Conservation (phyloP, 2,797 vertebrate species). For the Tenualosa ilisha region DNA sequence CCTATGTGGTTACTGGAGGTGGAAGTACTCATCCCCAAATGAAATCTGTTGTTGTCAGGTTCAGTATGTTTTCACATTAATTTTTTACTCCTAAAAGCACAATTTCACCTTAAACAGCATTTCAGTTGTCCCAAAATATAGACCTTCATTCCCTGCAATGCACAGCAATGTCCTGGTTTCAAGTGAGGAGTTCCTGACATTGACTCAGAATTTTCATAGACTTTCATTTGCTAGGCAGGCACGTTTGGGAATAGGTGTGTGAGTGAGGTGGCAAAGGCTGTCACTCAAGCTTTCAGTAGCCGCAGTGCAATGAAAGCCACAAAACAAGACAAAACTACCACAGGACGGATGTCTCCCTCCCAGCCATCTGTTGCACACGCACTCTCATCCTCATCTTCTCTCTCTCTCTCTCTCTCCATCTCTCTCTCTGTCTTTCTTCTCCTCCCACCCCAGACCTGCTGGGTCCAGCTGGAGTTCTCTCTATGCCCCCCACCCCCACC, state of each 20-base stretch:
- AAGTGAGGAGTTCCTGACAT: background rate
- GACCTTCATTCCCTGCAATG: background rate
- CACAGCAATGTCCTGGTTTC: background rate
- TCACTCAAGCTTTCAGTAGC: background rate
- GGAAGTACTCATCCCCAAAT: background rate
- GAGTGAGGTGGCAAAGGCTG: background rate
- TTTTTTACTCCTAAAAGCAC: background rate
- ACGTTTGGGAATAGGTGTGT: background rate
- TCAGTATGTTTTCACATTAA: background rate
- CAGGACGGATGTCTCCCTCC: conserved; percentile 2
- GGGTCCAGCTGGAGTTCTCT: conserved; percentile 15
- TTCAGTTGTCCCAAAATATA: background rate
- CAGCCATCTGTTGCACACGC: conserved; percentile 9
- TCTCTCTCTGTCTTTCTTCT: background rate
- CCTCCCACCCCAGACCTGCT: conserved; percentile 12
- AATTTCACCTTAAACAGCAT: background rate
- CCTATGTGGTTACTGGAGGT: background rate
- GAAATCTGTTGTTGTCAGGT: background rate
- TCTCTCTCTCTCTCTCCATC: background rate
- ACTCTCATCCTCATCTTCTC: background rate
- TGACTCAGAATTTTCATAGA: background rate
- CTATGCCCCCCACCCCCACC: background rate
- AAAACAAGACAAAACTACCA: conserved; percentile 21
- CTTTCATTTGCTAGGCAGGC: background rate
- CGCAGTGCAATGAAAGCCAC: background rate